phyloP scores from a whole-genome alignment of 2,113 vertebrate species.

The Aspidoscelis tigris region DNA sequence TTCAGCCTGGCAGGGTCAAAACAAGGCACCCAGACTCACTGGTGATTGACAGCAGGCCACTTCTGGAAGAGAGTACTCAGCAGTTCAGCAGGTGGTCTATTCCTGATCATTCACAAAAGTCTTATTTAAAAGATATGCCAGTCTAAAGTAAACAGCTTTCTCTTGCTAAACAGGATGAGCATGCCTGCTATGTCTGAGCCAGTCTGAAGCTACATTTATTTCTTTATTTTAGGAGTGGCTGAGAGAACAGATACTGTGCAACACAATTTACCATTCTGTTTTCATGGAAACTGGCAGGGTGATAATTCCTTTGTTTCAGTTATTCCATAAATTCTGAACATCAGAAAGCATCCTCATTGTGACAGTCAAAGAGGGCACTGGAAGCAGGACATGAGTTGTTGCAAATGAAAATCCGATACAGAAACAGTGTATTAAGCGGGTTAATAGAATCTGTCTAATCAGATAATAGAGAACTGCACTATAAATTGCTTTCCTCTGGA shows the following conservation, averaged over 20 bases:
- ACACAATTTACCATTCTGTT: conserved; percentile 39
- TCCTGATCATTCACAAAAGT: not conserved
- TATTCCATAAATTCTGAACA: not conserved
- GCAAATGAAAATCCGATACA: conserved; percentile 43
- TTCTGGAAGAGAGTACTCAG: not conserved
- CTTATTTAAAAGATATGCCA: not conserved
- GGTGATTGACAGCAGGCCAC: too few species aligned
- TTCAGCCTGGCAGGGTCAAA: too few species aligned
- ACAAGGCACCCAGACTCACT: too few species aligned
- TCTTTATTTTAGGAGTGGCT: conserved; percentile 23
- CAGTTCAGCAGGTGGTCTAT: not conserved
- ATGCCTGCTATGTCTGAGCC: not conserved
- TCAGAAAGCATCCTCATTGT: not conserved
- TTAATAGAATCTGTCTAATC: conserved; percentile 63
- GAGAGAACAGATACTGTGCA: not conserved
- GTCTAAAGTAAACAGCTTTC: not conserved
- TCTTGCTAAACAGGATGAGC: not conserved
- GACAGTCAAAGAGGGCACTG: conserved; percentile 33
- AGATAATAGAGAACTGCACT: conserved; percentile 36
- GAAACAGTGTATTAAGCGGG: conserved; percentile 22
- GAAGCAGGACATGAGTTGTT: conserved; percentile 40
- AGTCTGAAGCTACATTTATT: conserved; percentile 28
- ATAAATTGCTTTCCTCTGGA: conserved; percentile 54
- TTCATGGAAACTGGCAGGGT: not conserved
- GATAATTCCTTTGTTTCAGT: conserved; percentile 42